phyloP scores from a whole-genome alignment of 2,113 vertebrate species.

The Ranitomeya imitator region DNA sequence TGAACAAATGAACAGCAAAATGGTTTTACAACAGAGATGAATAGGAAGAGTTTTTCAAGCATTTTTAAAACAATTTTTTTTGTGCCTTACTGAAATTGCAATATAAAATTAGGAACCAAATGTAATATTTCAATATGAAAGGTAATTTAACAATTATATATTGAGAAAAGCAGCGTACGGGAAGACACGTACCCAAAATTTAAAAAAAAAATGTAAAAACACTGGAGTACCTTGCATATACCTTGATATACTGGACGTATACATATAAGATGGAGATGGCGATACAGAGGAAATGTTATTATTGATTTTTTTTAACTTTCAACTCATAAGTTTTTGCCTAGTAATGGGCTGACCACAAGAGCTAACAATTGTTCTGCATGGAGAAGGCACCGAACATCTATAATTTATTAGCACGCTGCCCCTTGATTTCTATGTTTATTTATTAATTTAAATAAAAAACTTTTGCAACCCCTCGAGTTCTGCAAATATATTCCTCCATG shows the following conservation, averaged over 20 bases:
- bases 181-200: too few species aligned
- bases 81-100: not conserved
- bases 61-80: too few species aligned
- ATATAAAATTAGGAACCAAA: not conserved
- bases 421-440: conserved; percentile 12
- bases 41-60: too few species aligned
- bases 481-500: conserved; percentile 41
- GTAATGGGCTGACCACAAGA: not conserved
- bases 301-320: not conserved
- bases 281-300: not conserved
- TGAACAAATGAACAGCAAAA: too few species aligned
- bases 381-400: conserved; percentile 12
- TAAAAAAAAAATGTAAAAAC: not conserved
- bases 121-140: not conserved
- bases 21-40: too few species aligned
- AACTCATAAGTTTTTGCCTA: not conserved
- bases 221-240: not conserved
- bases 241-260: not conserved
- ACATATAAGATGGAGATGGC: not conserved
- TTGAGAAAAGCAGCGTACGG: not conserved
- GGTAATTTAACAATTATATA: not conserved
- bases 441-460: conserved; percentile 28
- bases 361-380: not conserved
- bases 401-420: not conserved
- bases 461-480: conserved; percentile 17